Base-by-base conservation (phyloP, 2,888 invertebrate genomes). In the Phaedon cochleariae region DNA sequence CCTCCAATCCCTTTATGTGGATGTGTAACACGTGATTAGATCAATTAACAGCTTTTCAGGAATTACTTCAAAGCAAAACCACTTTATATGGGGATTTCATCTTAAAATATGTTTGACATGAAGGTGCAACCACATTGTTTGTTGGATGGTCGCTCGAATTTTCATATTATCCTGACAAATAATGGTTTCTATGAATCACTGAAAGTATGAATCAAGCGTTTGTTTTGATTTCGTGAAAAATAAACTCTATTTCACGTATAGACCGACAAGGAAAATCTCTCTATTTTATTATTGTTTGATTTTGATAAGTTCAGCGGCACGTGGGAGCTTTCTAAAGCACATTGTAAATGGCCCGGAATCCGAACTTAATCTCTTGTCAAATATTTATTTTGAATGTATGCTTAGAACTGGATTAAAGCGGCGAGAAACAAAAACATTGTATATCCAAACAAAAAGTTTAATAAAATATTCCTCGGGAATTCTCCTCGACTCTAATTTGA, bases 281-380 rank as follows among this genome's bases (percentile, higher is more conserved):
- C 18, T 55, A 55, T 55, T 51, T 60, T 57, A 59, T n/a, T 29
- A 51, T 20, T 64, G 64, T 64, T 64, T 64, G 52, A 55, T 15
- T 55, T 60, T 64, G 64, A 64, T 64, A 64, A 64, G 46, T 49
- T 31, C 21, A 55, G 49, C 51, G 58, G 60, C 48, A 48, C 15
- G 48, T 57, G 60, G 59, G 20, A 59, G 54, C 41, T 45, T 64
- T 60, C 49, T 51, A 57, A 64, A n/a, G 45, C 37, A 26, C 34
- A 26, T 12, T 41, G 37, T 41, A 22, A 55, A 41, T 22, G 41
- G 20, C 21, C 22, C 20, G 15, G n/a, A 55, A 37, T 41, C n/a
- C 15, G n/a, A 2, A 15, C 17, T 55, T 41, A 55, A 41, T 55
- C 54, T 26, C 55, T 41, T 37, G 37, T 54, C 53, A 54, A 64